Evolutionary conservation across 2,797 vertebrate species (phyloP), one percentile per base, ranked within the genome.

Genomic region (Crossoptilon crossoptilon): DNA sequence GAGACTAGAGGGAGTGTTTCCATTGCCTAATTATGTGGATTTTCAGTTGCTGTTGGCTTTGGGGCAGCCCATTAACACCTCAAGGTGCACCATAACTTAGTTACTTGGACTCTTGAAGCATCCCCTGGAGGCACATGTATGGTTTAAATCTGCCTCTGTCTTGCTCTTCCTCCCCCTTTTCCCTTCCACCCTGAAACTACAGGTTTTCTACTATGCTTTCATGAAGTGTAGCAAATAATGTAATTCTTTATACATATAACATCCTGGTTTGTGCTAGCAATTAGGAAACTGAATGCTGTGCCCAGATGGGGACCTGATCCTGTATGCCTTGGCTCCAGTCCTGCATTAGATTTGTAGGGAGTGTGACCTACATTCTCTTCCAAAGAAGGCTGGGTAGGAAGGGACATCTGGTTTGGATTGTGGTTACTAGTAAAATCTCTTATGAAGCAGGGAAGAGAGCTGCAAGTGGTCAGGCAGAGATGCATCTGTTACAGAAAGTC

Each of bases 291-390:
- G 91, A 88, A 87, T 87, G 86, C 77, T 0, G 0, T 94, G 88
- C 90, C 90, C 93, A 96, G 91, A 95, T 92, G 93, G 91, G 85
- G 94, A 92, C 80, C 88, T 92, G 93, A 94, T 94, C 94, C 88
- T 95, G 60, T 94, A 24, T 94, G 71, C 77, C 80, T 96, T 96
- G 95, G 91, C 91, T 94, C 17, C 0, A 0, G 64, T 90, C 90
- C 86, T 93, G 93, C 71, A 76, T 94, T 94, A 91, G 77, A 96
- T 95, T 96, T 96, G 94, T 96, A 92, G 68, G 74, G 93, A 92
- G 74, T 96, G 80, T 90, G 90, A 94, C 91, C 94, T 96, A 91
- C 91, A 87, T 93, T 96, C 88, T 87, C 91, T 95, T 96, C 90
- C 94, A 96, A 91, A 91, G 95, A 93, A 91, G 90, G 73, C 91